Evolutionary conservation across 2,888 invertebrate species (phyloP).

Genomic region (Clistopyga incitator): DNA sequence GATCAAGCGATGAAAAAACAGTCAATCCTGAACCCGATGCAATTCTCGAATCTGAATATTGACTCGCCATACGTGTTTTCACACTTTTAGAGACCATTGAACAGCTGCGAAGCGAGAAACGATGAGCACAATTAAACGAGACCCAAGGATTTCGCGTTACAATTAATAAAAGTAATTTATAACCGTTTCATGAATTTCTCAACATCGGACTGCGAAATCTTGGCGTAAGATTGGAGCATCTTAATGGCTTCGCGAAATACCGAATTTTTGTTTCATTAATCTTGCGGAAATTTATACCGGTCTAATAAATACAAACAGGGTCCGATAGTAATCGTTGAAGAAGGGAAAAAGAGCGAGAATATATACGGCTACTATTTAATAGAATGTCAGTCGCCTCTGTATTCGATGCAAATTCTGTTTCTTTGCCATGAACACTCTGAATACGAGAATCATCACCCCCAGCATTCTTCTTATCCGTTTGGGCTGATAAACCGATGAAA

Average conservation of each 20-base stretch:
- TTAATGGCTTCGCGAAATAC: conserved; percentile 16
- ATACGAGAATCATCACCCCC: no score
- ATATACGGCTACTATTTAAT: conserved; percentile 26
- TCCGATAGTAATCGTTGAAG: conserved; percentile 1
- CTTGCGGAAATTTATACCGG: conserved; percentile 41
- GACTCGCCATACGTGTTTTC: not conserved
- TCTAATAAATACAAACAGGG: conserved; percentile 20
- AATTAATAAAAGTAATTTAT: conserved; percentile 49
- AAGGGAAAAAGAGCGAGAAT: conserved; percentile 16
- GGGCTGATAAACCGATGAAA: no score
- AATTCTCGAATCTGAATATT: not conserved
- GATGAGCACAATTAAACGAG: conserved; percentile 3
- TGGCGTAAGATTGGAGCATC: not conserved
- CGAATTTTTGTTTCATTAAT: conserved; percentile 56
- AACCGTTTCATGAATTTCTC: not conserved
- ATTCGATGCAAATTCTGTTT: no score
- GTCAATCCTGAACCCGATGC: conserved; percentile 23
- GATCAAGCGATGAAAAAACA: conserved; percentile 19
- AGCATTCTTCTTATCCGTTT: no score
- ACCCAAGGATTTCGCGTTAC: conserved; percentile 21
- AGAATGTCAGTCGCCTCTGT: conserved; percentile 44
- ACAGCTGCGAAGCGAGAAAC: conserved; percentile 33
- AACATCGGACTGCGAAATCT: not conserved
- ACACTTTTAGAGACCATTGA: conserved; percentile 5
- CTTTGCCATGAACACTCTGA: no score